Evolutionary conservation across 1,140 invertebrate species (phyloP).

Genomic region (Leptinotarsa lineolata): DNA sequence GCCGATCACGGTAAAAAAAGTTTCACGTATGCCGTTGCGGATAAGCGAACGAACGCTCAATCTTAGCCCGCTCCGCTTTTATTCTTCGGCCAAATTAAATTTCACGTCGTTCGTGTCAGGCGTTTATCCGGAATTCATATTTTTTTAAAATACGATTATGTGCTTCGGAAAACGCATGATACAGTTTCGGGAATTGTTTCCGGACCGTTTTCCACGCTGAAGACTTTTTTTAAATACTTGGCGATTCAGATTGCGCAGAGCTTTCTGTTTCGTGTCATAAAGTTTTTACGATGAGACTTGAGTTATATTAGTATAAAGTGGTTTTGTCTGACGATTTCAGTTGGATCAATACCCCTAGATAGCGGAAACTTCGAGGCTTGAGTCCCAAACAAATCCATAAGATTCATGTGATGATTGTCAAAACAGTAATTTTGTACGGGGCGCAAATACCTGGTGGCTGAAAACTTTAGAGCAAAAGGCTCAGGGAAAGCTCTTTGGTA

Average conservation of each 20-base stretch:
- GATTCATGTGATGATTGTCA: too few relatives aligned
- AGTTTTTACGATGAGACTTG: too few relatives aligned
- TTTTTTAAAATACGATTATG: slow-evolving; percentile 23
- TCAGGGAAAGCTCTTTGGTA: too few relatives aligned
- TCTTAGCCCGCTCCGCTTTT: slow-evolving; percentile 21
- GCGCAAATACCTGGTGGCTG: too few relatives aligned
- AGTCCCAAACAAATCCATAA: too few relatives aligned
- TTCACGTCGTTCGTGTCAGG: slow-evolving; percentile 17
- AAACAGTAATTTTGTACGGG: too few relatives aligned
- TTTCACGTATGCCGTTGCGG: slow-evolving; percentile 23
- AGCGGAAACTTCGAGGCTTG: too few relatives aligned
- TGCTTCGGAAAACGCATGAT: background rate
- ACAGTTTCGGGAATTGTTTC: background rate
- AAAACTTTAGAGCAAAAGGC: too few relatives aligned
- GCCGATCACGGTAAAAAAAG: slow-evolving; percentile 28
- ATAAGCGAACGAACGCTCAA: slow-evolving; percentile 1
- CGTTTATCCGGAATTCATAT: slow-evolving; percentile 19
- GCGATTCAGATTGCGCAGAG: too few relatives aligned
- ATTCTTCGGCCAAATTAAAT: slow-evolving; percentile 25
- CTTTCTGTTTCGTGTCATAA: too few relatives aligned
- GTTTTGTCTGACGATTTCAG: background rate
- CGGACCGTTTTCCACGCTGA: background rate
- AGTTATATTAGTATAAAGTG: background rate
- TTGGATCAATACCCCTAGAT: background rate
- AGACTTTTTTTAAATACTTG: too few relatives aligned